Evolutionary conservation across 1,140 invertebrate species (phyloP).

Genomic region (Tetragnatha versicolor): DNA sequence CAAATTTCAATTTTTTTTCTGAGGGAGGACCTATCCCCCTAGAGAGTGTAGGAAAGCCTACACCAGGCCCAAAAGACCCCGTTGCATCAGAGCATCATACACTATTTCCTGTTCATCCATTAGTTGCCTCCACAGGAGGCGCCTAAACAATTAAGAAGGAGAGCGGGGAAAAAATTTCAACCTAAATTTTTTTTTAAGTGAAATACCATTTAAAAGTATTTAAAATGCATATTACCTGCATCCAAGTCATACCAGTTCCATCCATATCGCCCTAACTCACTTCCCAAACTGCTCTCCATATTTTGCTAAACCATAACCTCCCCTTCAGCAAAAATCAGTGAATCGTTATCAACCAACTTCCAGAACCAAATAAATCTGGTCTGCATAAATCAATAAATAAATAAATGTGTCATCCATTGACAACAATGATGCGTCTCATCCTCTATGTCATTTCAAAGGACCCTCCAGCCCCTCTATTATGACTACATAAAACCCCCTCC

Average conservation of each 20-base stretch:
- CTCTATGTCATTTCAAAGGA: slow-evolving; percentile 10
- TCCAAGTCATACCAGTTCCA: background rate
- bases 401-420: slow-evolving; percentile 37
- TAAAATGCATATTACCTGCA: slow-evolving; percentile 8
- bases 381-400: slow-evolving; percentile 15
- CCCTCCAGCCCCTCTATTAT: slow-evolving; percentile 25
- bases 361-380: slow-evolving; percentile 25
- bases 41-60: too few species aligned
- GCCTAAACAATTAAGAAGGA: too few species aligned
- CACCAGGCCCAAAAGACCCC: too few species aligned
- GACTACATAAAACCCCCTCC: slow-evolving; percentile 34
- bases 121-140: too few species aligned
- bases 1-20: too few species aligned
- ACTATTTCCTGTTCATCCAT: too few species aligned
- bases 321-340: background rate
- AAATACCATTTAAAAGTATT: background rate
- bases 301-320: background rate
- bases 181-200: too few species aligned
- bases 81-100: too few species aligned
- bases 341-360: slow-evolving; percentile 6
- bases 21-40: too few species aligned
- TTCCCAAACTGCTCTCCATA: background rate
- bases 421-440: slow-evolving; percentile 41
- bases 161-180: too few species aligned
- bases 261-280: background rate